A percentile compares a stretch with the other conserved stretches of the same genome.
phyloP scores from a whole-genome alignment of 2,888 invertebrate species.

The Eupithecia tripunctaria region DNA sequence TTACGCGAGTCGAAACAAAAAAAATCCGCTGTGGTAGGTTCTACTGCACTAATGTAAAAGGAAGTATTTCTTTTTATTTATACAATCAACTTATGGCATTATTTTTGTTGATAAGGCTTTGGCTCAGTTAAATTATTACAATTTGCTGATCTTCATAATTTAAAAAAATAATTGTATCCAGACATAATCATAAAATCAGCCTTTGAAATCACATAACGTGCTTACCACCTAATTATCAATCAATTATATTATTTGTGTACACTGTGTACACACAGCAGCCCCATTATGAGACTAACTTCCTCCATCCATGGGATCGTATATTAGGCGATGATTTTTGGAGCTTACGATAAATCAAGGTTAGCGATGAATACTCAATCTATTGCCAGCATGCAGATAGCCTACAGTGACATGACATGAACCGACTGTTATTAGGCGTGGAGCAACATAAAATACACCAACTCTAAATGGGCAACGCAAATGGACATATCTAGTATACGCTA shows the following conservation, averaged over 20 bases:
- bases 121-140: no score
- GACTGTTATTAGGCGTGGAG: constrained; percentile 3
- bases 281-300: background rate
- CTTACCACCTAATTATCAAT: background rate
- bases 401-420: constrained; percentile 7
- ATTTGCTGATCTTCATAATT: no score
- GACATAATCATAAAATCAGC: no score
- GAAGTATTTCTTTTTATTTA: no score
- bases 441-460: constrained; percentile 20
- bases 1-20: no score
- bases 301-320: background rate
- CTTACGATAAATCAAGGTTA: background rate
- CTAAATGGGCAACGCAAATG: constrained; percentile 9
- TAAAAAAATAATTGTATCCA: no score
- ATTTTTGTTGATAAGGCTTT: no score
- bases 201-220: background rate
- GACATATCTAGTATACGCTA: constrained; percentile 6
- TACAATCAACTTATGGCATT: no score
- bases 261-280: background rate
- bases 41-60: no score
- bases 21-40: no score
- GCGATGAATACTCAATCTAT: background rate
- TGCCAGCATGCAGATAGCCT: background rate
- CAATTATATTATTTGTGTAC: background rate
- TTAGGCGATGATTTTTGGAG: background rate